These are phyloP conservation scores for Crotophaga sulcirostris DNA, from an alignment of 2,113 vertebrate genomes.

Conservation along the genomic window DNA sequence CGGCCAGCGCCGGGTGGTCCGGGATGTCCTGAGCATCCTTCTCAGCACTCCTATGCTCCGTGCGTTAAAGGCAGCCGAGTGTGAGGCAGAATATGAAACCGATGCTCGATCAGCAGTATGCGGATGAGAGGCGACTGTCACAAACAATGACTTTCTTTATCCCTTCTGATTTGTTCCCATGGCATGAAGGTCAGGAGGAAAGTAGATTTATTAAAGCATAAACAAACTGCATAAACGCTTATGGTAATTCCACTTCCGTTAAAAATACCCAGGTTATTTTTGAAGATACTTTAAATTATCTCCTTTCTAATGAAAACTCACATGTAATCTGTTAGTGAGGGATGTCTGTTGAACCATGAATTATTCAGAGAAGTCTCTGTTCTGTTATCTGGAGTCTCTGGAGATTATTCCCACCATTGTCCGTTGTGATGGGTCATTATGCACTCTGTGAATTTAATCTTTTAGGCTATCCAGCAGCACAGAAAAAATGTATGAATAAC, in stretches of 20 bases:
- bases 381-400: slow-evolving; percentile 82
- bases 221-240: slow-evolving; percentile 79
- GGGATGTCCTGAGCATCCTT: not conserved
- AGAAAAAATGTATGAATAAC: slow-evolving; percentile 82
- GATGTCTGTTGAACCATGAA: slow-evolving; percentile 85
- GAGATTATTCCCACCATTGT: slow-evolving; percentile 91
- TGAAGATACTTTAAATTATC: slow-evolving; percentile 78
- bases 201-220: slow-evolving; percentile 69
- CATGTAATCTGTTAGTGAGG: slow-evolving; percentile 84
- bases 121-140: not conserved
- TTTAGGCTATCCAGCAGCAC: slow-evolving; percentile 83
- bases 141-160: slow-evolving; percentile 64
- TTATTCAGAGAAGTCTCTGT: slow-evolving; percentile 87
- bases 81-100: not conserved
- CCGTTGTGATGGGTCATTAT: slow-evolving; percentile 97
- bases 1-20: not conserved
- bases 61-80: not conserved
- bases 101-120: not conserved
- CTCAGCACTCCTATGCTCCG: not conserved
- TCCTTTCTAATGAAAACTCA: slow-evolving; percentile 84
- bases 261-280: slow-evolving; percentile 80
- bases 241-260: slow-evolving; percentile 80
- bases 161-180: slow-evolving; percentile 75
- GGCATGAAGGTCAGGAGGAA: slow-evolving; percentile 79
- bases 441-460: slow-evolving; percentile 92